These are phyloP conservation scores for Mimumesa dahlbomi DNA, from an alignment of 2,888 invertebrate genomes.

Conservation along the genomic window DNA sequence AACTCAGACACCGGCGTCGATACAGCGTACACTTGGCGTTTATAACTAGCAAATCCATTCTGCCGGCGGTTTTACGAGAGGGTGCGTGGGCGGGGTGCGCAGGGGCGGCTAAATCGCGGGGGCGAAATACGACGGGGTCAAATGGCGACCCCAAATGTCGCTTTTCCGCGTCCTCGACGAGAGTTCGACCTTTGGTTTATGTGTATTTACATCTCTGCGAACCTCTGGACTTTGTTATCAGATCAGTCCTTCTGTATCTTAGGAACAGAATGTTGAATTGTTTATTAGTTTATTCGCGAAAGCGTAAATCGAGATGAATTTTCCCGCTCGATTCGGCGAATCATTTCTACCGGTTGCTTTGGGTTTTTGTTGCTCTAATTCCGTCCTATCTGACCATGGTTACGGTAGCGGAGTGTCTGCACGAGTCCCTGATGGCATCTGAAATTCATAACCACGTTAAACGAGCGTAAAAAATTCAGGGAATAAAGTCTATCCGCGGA, in stretches of 20 bases:
- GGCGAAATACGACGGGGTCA: constrained; percentile 40
- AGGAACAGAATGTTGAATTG: too few species aligned
- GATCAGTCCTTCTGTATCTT: too few species aligned
- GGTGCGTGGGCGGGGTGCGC: constrained; percentile 17
- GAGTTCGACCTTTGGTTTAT: too few species aligned
- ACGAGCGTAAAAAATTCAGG: constrained; percentile 41
- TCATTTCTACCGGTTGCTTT: background rate
- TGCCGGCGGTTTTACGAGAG: background rate
- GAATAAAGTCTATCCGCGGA: background rate
- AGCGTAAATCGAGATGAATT: too few species aligned
- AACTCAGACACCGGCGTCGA: constrained; percentile 2
- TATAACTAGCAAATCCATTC: constrained; percentile 11
- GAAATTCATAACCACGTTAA: constrained; percentile 34
- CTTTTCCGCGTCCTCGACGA: too few species aligned
- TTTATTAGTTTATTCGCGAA: too few species aligned
- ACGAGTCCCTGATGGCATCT: too few species aligned
- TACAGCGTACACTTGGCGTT: background rate
- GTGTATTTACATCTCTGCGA: too few species aligned
- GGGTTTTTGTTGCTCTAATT: background rate
- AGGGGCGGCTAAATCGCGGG: constrained; percentile 20
- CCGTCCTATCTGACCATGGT: too few species aligned
- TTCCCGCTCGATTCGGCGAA: constrained; percentile 12
- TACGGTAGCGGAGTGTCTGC: too few species aligned
- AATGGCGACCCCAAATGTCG: background rate
- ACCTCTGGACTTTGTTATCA: too few species aligned